These are phyloP conservation scores for Emys orbicularis DNA, from an alignment of 2,797 vertebrate genomes.

Conservation along the genomic window DNA sequence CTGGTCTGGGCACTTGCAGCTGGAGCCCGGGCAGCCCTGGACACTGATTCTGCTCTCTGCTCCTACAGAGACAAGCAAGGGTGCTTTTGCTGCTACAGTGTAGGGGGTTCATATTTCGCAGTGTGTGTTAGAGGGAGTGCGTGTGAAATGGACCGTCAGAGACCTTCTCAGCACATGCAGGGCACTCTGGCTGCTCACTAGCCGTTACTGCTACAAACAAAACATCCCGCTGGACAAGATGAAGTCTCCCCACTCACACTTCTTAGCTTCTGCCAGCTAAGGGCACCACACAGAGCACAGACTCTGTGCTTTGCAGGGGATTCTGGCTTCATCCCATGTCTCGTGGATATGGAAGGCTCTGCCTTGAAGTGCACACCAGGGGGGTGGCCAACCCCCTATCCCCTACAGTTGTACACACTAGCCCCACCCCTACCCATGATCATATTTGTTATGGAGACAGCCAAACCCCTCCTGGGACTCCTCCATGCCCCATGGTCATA, in stretches of 20 bases:
- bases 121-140: not conserved
- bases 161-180: not conserved
- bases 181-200: not conserved
- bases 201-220: not conserved
- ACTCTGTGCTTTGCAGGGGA: not conserved
- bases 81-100: not conserved
- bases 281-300: not conserved
- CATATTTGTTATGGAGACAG: not conserved
- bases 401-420: not conserved
- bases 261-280: rapidly evolving
- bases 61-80: not conserved
- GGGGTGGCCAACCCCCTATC: not conserved
- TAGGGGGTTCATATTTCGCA: not conserved
- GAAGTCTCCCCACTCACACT: not conserved
- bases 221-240: not conserved
- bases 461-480: not conserved
- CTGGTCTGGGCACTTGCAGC: not conserved
- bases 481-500: not conserved
- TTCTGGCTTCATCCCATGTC: not conserved
- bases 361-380: not conserved
- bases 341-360: not conserved
- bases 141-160: not conserved
- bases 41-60: not conserved
- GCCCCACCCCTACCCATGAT: not conserved
- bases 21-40: not conserved